phyloP scores from a whole-genome alignment of 2,113 vertebrate species.

The Atractosteus spatula region DNA sequence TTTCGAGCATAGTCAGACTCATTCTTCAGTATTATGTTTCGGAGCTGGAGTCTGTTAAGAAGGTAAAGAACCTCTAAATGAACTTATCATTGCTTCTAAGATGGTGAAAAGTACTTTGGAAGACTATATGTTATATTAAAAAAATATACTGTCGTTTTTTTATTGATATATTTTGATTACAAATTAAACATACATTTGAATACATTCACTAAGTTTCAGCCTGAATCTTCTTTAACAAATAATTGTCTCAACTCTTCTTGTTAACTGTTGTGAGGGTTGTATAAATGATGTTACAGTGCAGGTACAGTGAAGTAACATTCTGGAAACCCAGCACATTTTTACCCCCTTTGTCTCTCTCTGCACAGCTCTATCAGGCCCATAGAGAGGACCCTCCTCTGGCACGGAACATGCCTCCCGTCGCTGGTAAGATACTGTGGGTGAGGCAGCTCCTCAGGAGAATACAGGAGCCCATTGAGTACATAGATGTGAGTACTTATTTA shows the following conservation, averaged over 20 bases:
- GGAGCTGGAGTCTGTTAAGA: conserved; percentile 70
- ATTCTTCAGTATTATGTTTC: conserved; percentile 71
- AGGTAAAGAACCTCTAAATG: conserved; percentile 50
- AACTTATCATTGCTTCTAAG: not conserved
- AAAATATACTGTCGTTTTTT: no score
- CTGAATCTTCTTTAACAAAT: no score
- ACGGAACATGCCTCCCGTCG: conserved; percentile 73
- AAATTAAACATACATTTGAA: no score
- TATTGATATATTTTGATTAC: no score
- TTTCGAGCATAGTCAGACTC: conserved; percentile 32
- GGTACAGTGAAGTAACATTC: no score
- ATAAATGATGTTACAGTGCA: no score
- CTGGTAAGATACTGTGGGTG: conserved; percentile 77
- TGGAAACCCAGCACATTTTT: not conserved
- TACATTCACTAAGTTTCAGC: no score
- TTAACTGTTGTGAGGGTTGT: no score
- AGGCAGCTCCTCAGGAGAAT: conserved; percentile 73
- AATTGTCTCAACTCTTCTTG: no score
- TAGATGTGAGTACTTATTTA: conserved; percentile 61
- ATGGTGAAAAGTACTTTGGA: no score
- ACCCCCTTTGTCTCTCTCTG: conserved; percentile 7
- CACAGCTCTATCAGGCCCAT: conserved; percentile 64
- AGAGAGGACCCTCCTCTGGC: conserved; percentile 70
- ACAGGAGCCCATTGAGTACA: conserved; percentile 72
- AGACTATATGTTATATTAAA: no score